A percentile compares a stretch with the other conserved stretches of the same genome.
phyloP scores from a whole-genome alignment of 2,797 vertebrate genomes.

The Graptemys geographica region DNA sequence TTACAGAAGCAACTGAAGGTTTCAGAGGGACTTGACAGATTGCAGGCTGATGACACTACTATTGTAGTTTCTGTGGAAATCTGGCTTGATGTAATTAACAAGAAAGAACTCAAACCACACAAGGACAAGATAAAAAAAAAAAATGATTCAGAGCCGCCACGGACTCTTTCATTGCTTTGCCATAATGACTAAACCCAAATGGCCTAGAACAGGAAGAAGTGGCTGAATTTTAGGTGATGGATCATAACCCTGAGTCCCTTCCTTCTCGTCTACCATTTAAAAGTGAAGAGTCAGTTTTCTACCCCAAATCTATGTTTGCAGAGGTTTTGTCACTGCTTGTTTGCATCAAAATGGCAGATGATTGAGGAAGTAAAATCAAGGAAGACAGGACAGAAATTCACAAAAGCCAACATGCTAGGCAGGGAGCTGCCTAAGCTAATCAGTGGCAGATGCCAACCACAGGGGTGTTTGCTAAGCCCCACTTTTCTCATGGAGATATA shows the following conservation, averaged over 20 bases:
- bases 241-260: slow-evolving; percentile 51
- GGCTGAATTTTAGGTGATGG: slow-evolving; percentile 40
- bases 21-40: background rate
- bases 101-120: background rate
- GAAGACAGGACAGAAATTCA: background rate
- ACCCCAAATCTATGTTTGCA: slow-evolving; percentile 23
- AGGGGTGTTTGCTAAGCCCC: too few relatives aligned
- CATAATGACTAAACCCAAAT: slow-evolving; percentile 61
- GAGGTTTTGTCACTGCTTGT: slow-evolving; percentile 37
- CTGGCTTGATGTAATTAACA: slow-evolving; percentile 35
- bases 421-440: too few relatives aligned
- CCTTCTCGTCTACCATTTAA: slow-evolving; percentile 32
- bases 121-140: slow-evolving; percentile 27
- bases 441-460: too few relatives aligned
- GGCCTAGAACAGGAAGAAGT: slow-evolving; percentile 31
- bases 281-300: slow-evolving; percentile 60
- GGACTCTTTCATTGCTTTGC: slow-evolving; percentile 28
- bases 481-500: too few relatives aligned
- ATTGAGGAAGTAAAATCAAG: slow-evolving; percentile 3
- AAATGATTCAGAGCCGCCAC: slow-evolving; percentile 61
- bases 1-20: slow-evolving; percentile 11
- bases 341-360: slow-evolving; percentile 24
- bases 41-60: slow-evolving; percentile 11
- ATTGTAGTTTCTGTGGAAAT: slow-evolving; percentile 54
- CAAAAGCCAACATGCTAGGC: too few relatives aligned